Evolutionary conservation across 2,113 vertebrate genomes (phyloP).

Genomic region (Gavia stellata): DNA sequence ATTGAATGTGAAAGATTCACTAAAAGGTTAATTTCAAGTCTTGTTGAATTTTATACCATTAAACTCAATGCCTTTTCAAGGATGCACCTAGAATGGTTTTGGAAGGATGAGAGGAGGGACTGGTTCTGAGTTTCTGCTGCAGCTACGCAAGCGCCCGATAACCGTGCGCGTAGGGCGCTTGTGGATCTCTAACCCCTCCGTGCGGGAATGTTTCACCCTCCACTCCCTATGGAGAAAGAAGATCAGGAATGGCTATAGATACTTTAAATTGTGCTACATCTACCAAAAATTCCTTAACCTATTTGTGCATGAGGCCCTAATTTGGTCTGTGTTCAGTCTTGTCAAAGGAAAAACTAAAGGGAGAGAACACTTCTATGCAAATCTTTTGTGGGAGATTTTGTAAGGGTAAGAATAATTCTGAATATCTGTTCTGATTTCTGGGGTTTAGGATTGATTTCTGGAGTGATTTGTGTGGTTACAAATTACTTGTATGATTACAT

Average conservation of each 20-base stretch:
- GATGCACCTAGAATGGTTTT: background rate
- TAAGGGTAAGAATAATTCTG: background rate
- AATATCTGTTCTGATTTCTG: background rate
- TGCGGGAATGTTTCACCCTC: background rate
- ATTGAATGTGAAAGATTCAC: constrained; percentile 73
- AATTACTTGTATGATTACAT: too few relatives aligned
- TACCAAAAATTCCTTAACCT: background rate
- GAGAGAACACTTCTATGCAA: background rate
- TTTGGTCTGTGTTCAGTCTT: background rate
- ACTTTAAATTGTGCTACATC: background rate
- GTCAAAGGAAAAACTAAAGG: background rate
- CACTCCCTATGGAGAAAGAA: background rate
- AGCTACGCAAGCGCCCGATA: fast-evolving
- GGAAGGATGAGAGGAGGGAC: background rate
- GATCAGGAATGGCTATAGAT: background rate
- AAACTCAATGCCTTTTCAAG: constrained; percentile 46
- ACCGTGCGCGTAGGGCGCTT: fast-evolving
- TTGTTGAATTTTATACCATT: constrained; percentile 64
- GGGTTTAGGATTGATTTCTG: background rate
- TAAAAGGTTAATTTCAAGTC: constrained; percentile 85
- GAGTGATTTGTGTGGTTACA: background rate
- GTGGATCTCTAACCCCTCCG: background rate
- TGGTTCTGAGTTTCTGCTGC: background rate
- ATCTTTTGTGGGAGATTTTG: background rate
- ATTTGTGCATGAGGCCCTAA: background rate